phyloP scores from a whole-genome alignment of 92 coral and sea anemone genomes.

The Chrysogorgia sp. region DNA sequence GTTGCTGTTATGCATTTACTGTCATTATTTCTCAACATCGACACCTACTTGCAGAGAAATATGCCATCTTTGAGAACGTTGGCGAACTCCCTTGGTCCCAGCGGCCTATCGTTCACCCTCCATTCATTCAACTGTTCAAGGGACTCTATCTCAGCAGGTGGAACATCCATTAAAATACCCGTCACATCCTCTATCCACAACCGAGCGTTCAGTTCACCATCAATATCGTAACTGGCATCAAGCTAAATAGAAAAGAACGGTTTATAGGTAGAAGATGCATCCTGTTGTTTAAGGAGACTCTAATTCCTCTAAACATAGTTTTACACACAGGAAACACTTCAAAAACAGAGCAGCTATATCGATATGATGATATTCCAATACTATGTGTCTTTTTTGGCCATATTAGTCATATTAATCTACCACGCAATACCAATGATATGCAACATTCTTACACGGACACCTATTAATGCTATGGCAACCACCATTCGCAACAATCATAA shows the following conservation, averaged over 20 bases:
- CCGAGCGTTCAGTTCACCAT: slow-evolving; percentile 65
- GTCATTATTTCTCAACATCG: neutral
- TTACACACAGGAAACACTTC: neutral
- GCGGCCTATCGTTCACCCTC: slow-evolving; percentile 32
- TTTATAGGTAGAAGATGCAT: neutral
- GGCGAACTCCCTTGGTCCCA: slow-evolving; percentile 53
- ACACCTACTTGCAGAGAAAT: slow-evolving; percentile 75
- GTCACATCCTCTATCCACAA: slow-evolving; percentile 71
- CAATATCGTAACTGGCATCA: slow-evolving; percentile 73
- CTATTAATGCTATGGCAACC: too few relatives aligned
- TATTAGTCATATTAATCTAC: too few relatives aligned
- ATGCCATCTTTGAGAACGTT: slow-evolving; percentile 72
- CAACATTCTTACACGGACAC: too few relatives aligned
- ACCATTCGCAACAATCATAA: too few relatives aligned
- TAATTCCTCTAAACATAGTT: neutral
- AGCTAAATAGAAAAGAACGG: slow-evolving; percentile 46
- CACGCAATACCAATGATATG: too few relatives aligned
- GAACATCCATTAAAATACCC: slow-evolving; percentile 46
- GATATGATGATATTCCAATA: too few relatives aligned
- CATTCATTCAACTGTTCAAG: slow-evolving; percentile 42
- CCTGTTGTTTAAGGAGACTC: neutral
- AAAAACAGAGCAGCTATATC: neutral
- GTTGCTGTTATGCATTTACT: neutral
- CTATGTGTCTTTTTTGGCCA: too few relatives aligned
- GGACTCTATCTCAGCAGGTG: slow-evolving; percentile 39